Conservation (phyloP, 2,888 invertebrate species). For the Philaethria dido region DNA sequence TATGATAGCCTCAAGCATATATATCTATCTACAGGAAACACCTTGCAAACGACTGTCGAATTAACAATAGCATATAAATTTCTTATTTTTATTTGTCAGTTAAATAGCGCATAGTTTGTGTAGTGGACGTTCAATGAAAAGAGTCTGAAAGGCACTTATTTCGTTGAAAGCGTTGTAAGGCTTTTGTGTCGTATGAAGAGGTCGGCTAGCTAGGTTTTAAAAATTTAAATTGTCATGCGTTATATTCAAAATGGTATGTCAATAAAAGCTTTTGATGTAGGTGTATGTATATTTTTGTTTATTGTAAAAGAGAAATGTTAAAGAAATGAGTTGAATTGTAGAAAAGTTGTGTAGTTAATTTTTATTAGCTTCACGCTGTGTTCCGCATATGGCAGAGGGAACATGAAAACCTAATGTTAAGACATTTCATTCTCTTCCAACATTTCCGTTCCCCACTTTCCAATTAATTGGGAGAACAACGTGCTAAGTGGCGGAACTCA, state of each 20-base stretch:
- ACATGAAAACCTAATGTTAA: no score
- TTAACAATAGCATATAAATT: slow-evolving; percentile 7
- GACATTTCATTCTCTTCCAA: no score
- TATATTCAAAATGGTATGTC: slow-evolving; percentile 22
- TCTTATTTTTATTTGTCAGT: slow-evolving; percentile 26
- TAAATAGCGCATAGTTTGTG: slow-evolving; percentile 22
- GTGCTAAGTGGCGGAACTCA: no score
- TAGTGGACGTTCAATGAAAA: slow-evolving; percentile 29
- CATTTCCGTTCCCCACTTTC: no score
- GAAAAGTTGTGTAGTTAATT: no score
- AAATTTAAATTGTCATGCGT: slow-evolving; percentile 35
- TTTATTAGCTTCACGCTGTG: no score
- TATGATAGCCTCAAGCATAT: no score
- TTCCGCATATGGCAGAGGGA: no score
- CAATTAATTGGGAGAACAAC: no score
- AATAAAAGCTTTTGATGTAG: slow-evolving; percentile 5
- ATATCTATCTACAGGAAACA: background rate
- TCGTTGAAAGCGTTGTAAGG: slow-evolving; percentile 33
- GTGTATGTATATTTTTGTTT: no score
- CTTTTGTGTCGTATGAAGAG: slow-evolving; percentile 32
- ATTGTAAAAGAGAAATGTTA: no score
- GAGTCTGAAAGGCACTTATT: slow-evolving; percentile 35
- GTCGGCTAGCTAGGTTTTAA: slow-evolving; percentile 29
- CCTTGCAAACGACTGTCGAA: background rate
- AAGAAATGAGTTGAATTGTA: no score